These are phyloP conservation scores for Catocala fraxini DNA, from an alignment of 2,888 invertebrate species.

Conservation along the genomic window DNA sequence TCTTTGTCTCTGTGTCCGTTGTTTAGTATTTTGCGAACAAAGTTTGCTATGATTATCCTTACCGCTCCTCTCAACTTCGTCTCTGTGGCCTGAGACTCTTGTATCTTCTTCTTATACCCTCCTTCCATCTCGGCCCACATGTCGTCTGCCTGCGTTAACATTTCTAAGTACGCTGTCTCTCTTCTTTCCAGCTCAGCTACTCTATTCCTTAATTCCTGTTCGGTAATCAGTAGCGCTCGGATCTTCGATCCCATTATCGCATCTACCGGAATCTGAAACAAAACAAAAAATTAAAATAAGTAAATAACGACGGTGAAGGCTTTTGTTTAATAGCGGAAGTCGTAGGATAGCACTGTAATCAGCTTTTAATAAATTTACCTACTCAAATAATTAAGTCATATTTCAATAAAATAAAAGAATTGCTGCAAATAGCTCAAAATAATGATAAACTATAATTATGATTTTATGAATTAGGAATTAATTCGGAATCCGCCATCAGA, in stretches of 20 bases:
- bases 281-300: background rate
- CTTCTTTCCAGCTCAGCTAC: constrained; percentile 89
- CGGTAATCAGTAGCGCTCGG: constrained; percentile 79
- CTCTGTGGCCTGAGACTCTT: constrained; percentile 81
- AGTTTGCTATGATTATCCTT: constrained; percentile 13
- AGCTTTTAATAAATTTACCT: too few relatives aligned
- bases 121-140: constrained; percentile 91
- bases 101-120: constrained; percentile 88
- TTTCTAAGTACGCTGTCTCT: constrained; percentile 90
- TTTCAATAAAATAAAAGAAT: too few relatives aligned
- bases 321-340: too few relatives aligned
- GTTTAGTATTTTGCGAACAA: too few relatives aligned
- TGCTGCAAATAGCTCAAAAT: too few relatives aligned
- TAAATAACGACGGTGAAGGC: background rate
- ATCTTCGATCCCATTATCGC: constrained; percentile 62
- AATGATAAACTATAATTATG: too few relatives aligned
- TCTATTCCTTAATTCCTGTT: constrained; percentile 88
- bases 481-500: too few relatives aligned
- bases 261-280: constrained; percentile 69
- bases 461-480: too few relatives aligned
- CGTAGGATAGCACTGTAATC: too few relatives aligned
- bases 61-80: constrained; percentile 85
- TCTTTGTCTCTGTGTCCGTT: too few relatives aligned
- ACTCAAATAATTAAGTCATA: too few relatives aligned
- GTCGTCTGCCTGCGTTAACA: constrained; percentile 91